Base-by-base conservation (phyloP, 2,797 vertebrate species). In the Helostoma temminkii region DNA sequence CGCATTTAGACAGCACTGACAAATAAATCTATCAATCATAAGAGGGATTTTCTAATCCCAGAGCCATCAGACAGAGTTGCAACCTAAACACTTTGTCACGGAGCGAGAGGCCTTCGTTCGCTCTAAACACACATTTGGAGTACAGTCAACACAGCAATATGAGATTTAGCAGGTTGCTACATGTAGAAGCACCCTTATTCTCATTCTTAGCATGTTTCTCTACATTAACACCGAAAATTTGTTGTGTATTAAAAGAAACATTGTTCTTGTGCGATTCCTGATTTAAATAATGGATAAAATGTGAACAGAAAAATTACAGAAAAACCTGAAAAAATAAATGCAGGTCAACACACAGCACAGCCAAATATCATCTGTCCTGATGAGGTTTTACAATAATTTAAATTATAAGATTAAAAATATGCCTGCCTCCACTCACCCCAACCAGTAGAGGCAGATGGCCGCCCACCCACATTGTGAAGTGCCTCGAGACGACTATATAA, bases 1-100 rank as follows among this genome's bases (percentile, higher is more conserved):
- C 21, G 82, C 69, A 71, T 85, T 80, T 87, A 82, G 88, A 89
- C 88, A 90, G 84, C 85, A 36, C 36, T 89, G 90, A 91, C 91
- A 94, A 94, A 95, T 94, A 91, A 89, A 93, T 92, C 92, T 86
- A 94, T 94, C 93, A 93, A 94, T 94, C 93, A 93, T 87, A 76
- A 43, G 54, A 49, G 72, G 83, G 85, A 76, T 86, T 90, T 87
- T 90, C 83, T 90, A 91, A 93, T 93, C 91, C 88, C 83, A 12
- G 65, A 85, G 82, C 89, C 87, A 88, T 94, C 88, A 90, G 62
- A 70, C 80, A 71, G 77, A 91, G 85, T 78, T 91, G 88, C 91
- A 88, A 86, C 86, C 87, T 90, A 86, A 92, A 91, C 91, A 91
- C 79, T 93, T 92, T 90, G 90, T 90, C 86, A 88, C 55, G 1